These are phyloP conservation scores for Coregonus ussuriensis DNA, from an alignment of 2,797 vertebrate genomes.

Conservation along the genomic window DNA sequence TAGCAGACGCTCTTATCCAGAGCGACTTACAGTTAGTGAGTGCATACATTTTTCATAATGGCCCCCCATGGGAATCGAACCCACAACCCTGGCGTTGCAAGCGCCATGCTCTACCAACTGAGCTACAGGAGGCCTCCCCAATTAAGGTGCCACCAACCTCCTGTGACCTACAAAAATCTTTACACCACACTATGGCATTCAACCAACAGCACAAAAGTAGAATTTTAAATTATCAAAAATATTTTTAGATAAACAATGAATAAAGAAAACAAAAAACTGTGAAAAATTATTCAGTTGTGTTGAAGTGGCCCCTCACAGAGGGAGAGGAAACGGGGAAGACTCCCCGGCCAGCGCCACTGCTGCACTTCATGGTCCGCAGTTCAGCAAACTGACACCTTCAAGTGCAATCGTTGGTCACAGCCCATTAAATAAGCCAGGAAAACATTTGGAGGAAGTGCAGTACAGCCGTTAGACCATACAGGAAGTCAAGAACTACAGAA, in stretches of 20 bases:
- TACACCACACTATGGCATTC: conserved; percentile 33
- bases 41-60: too few relatives aligned
- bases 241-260: not conserved
- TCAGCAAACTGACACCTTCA: conserved; percentile 52
- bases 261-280: conserved; percentile 11
- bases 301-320: conserved; percentile 62
- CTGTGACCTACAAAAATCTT: not conserved
- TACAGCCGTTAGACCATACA: conserved; percentile 49
- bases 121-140: too few relatives aligned
- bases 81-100: too few relatives aligned
- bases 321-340: conserved; percentile 53
- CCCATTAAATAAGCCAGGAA: conserved; percentile 52
- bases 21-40: too few relatives aligned
- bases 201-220: conserved; percentile 23
- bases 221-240: conserved; percentile 3
- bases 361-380: conserved; percentile 37
- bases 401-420: conserved; percentile 62
- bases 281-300: not conserved
- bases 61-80: too few relatives aligned
- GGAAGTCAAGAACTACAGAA: conserved; percentile 5
- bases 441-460: conserved; percentile 63
- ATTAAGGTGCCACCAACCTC: too few relatives aligned
- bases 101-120: too few relatives aligned
- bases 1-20: too few relatives aligned
- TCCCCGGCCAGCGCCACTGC: conserved; percentile 46